Conservation (phyloP, 2,113 vertebrate genomes). For the Orcinus orca region DNA sequence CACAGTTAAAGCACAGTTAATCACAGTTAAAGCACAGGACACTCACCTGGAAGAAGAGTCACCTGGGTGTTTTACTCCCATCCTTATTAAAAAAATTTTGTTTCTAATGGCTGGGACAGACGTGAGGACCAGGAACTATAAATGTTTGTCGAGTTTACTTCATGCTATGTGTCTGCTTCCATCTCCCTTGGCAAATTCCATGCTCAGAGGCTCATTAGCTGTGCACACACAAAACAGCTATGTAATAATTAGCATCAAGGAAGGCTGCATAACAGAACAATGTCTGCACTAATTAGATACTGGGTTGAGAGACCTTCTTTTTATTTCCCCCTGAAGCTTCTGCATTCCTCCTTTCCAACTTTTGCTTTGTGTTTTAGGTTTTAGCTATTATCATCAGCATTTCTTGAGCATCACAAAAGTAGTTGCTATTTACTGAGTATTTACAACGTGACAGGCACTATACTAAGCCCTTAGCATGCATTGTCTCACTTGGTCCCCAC, state of each 20-base stretch:
- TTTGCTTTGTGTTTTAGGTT: neutral
- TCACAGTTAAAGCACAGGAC: neutral
- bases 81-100: neutral
- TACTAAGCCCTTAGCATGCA: neutral
- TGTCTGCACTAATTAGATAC: conserved; percentile 71
- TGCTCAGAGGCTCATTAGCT: conserved; percentile 74
- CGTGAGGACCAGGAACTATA: neutral
- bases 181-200: conserved; percentile 73
- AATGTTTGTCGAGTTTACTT: conserved; percentile 52
- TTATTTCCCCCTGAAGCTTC: neutral
- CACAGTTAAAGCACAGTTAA: too few relatives aligned
- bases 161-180: conserved; percentile 17
- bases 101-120: neutral
- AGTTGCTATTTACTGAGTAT: neutral
- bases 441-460: neutral
- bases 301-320: conserved; percentile 47
- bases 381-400: neutral
- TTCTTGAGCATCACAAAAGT: neutral
- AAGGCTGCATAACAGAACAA: conserved; percentile 67
- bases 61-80: neutral
- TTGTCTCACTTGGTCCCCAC: neutral
- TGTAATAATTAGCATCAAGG: conserved; percentile 77
- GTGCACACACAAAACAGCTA: conserved; percentile 65
- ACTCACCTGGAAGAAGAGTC: neutral
- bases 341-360: conserved; percentile 3